These are phyloP conservation scores for Dendrolimus pini DNA, from an alignment of 2,888 invertebrate genomes.

Conservation along the genomic window DNA sequence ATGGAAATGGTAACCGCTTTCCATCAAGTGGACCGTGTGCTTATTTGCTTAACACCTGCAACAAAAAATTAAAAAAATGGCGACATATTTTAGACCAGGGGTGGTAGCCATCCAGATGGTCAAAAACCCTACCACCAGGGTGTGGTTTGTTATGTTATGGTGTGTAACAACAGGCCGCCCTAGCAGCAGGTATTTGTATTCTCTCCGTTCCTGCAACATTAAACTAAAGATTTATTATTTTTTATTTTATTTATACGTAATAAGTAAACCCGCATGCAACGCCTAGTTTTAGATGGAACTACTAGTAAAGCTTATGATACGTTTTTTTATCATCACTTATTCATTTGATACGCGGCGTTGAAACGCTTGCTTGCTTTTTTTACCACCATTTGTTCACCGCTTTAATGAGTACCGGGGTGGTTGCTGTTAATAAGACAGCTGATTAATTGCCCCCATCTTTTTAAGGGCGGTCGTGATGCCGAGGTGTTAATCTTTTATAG, in stretches of 20 bases:
- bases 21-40: too few species aligned
- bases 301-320: neutral
- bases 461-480: neutral
- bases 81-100: too few species aligned
- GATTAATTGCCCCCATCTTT: conserved; percentile 33
- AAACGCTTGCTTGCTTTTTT: conserved; percentile 16
- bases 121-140: too few species aligned
- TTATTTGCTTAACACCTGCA: too few species aligned
- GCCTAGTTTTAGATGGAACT: neutral
- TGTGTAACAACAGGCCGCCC: too few species aligned
- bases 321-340: neutral
- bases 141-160: too few species aligned
- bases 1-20: too few species aligned
- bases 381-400: conserved; percentile 48
- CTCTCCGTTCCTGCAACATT: too few species aligned
- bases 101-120: too few species aligned
- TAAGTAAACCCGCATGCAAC: neutral
- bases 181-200: too few species aligned
- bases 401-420: conserved; percentile 49
- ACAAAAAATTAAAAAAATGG: too few species aligned
- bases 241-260: neutral
- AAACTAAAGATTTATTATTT: too few species aligned
- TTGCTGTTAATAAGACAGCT: conserved; percentile 46
- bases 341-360: conserved; percentile 11
- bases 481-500: neutral